Evolutionary conservation across 2,888 invertebrate species (phyloP).

Genomic region (Ctena decussata): DNA sequence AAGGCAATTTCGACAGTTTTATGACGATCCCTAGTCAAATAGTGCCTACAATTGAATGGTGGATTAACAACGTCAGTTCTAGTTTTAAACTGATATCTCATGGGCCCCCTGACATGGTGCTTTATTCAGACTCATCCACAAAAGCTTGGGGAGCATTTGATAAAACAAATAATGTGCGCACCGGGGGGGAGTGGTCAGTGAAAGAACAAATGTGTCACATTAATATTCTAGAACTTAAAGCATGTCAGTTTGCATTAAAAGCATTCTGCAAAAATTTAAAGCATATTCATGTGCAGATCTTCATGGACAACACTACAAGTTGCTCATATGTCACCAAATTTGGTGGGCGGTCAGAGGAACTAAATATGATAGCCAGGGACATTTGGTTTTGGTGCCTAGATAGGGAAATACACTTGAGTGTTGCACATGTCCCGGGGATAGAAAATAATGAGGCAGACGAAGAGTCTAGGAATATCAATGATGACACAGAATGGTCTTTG

Average conservation of each 20-base stretch:
- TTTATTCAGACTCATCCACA: constrained; percentile 11
- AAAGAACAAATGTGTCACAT: constrained; percentile 22
- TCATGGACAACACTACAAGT: constrained; percentile 26
- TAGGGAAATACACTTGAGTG: constrained; percentile 32
- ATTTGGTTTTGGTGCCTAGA: constrained; percentile 43
- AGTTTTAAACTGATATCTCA: neutral
- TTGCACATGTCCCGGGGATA: constrained; percentile 32
- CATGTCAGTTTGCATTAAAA: constrained; percentile 21
- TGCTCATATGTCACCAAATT: constrained; percentile 35
- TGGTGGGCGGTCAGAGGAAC: constrained; percentile 25
- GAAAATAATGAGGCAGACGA: constrained; percentile 37
- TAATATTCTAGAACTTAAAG: constrained; percentile 24
- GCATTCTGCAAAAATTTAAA: constrained; percentile 7
- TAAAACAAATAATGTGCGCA: constrained; percentile 3
- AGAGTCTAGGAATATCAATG: constrained; percentile 34
- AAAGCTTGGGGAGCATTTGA: constrained; percentile 17
- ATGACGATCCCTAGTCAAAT: constrained; percentile 15
- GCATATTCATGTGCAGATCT: neutral
- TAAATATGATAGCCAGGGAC: constrained; percentile 18
- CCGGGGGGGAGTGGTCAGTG: constrained; percentile 10
- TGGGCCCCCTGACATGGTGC: neutral
- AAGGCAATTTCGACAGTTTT: constrained; percentile 24
- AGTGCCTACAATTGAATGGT: constrained; percentile 2
- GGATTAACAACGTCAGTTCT: constrained; percentile 5
- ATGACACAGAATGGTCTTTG: constrained; percentile 48